A percentile compares a stretch with the other conserved stretches of the same genome.
Conservation (phyloP, 2,797 vertebrate genomes). For the Percopsis omiscomaycus region DNA sequence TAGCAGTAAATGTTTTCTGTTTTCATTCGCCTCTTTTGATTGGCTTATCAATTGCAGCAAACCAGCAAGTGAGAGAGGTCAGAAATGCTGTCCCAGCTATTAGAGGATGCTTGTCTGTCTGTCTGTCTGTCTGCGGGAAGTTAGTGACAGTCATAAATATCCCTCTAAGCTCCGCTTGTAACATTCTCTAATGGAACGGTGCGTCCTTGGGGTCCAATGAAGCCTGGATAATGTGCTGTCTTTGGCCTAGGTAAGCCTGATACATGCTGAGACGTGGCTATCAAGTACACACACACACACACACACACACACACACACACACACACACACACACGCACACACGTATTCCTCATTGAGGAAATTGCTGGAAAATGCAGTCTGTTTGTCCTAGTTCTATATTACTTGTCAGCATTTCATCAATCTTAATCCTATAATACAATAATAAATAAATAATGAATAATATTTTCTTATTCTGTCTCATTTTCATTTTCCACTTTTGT, state of each 20-base stretch:
- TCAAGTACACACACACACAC: conserved; percentile 18
- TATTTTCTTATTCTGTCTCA: background rate
- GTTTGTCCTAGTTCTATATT: too few relatives aligned
- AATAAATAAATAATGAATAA: too few relatives aligned
- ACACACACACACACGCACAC: conserved; percentile 9
- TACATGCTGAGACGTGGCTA: conserved; percentile 51
- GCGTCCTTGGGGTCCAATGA: conserved; percentile 60
- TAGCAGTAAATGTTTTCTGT: too few relatives aligned
- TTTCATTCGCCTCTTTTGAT: conserved; percentile 1
- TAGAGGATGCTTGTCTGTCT: conserved; percentile 44
- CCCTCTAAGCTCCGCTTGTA: conserved; percentile 59
- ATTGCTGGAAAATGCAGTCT: too few relatives aligned
- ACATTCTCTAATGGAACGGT: conserved; percentile 46
- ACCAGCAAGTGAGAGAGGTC: too few relatives aligned
- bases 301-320: conserved; percentile 22
- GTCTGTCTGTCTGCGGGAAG: conserved; percentile 41
- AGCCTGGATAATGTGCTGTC: conserved; percentile 62
- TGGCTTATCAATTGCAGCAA: conserved; percentile 6
- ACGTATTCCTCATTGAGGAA: too few relatives aligned
- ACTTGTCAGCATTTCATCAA: too few relatives aligned
- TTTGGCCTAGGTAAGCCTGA: conserved; percentile 44
- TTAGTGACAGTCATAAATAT: conserved; percentile 60
- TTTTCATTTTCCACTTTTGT: conserved; percentile 41
- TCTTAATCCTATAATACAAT: too few relatives aligned
- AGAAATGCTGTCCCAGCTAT: background rate